Percentiles rank a stretch among this genome's conserved stretches.
phyloP scores from a whole-genome alignment of 2,888 invertebrate genomes.

The Seira musarum region DNA sequence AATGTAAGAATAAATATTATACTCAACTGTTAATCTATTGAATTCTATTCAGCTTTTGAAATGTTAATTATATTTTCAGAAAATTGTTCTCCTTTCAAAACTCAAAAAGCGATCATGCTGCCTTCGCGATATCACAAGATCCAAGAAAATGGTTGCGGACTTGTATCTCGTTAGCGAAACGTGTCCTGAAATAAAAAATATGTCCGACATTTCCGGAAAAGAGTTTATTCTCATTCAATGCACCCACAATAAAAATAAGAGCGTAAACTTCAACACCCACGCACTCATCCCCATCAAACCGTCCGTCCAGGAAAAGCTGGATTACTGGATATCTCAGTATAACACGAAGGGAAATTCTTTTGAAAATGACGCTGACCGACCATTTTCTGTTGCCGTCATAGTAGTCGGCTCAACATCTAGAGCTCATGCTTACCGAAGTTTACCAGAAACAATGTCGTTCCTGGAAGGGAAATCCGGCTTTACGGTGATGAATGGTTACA shows the following conservation, averaged over 20 bases:
- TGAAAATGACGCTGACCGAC: conserved; percentile 21
- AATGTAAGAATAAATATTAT: conserved; percentile 5
- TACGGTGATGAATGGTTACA: conserved; percentile 57
- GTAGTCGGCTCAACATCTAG: conserved; percentile 57
- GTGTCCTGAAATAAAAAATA: conserved; percentile 20
- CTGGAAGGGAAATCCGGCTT: conserved; percentile 42
- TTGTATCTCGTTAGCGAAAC: conserved; percentile 28
- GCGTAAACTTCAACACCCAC: conserved; percentile 38
- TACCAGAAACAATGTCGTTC: conserved; percentile 51
- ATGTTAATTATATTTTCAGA: conserved; percentile 11
- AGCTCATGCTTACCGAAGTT: conserved; percentile 49
- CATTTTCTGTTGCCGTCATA: conserved; percentile 49
- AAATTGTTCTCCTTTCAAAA: conserved; percentile 5
- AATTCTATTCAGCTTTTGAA: neutral
- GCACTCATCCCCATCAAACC: conserved; percentile 28
- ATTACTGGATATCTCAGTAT: conserved; percentile 31
- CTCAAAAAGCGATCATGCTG: conserved; percentile 36
- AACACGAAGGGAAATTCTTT: neutral
- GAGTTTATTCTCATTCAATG: conserved; percentile 44
- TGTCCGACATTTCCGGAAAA: conserved; percentile 26
- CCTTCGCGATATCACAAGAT: conserved; percentile 40
- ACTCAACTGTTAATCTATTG: neutral
- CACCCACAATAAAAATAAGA: conserved; percentile 4
- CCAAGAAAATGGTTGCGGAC: conserved; percentile 24
- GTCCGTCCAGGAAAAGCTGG: conserved; percentile 26